A percentile compares a stretch with the other conserved stretches of the same genome.
phyloP scores from a whole-genome alignment of 1,140 invertebrate genomes.

The Drosophila suzukii region DNA sequence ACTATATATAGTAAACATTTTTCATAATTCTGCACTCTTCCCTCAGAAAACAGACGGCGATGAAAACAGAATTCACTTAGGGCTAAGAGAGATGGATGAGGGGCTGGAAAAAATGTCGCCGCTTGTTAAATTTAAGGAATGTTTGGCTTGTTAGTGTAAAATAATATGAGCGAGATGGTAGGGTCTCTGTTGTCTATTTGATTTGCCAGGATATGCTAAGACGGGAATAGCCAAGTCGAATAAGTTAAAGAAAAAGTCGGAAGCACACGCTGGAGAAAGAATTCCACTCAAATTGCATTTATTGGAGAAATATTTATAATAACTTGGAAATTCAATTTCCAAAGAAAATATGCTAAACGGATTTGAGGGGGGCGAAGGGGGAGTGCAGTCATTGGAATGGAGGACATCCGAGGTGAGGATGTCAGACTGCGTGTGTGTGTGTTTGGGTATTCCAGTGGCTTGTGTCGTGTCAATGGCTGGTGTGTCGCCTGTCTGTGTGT shows the following conservation, averaged over 20 bases:
- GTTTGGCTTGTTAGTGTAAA: conserved; percentile 76
- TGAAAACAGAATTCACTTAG: conserved; percentile 65
- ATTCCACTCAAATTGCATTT: conserved; percentile 80
- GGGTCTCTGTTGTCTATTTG: conserved; percentile 48
- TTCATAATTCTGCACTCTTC: conserved; percentile 37
- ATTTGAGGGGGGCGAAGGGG: conserved; percentile 37
- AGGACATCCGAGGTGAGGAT: conserved; percentile 25
- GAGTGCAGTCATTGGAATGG: conserved; percentile 18
- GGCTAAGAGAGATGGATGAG: conserved; percentile 46
- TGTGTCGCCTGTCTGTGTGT: conserved; percentile 27
- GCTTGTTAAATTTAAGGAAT: conserved; percentile 69
- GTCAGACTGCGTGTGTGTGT: conserved; percentile 10
- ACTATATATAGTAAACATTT: conserved; percentile 22
- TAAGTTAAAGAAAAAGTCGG: background rate
- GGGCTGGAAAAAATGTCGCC: conserved; percentile 52
- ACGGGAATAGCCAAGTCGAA: conserved; percentile 7
- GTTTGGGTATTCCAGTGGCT: conserved; percentile 18
- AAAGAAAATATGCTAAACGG: conserved; percentile 82
- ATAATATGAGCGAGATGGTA: conserved; percentile 55
- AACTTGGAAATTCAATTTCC: conserved; percentile 81
- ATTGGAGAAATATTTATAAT: conserved; percentile 79
- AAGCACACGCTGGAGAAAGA: conserved; percentile 17
- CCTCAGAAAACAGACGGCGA: conserved; percentile 1
- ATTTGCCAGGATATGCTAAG: conserved; percentile 38
- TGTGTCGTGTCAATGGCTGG: conserved; percentile 40